Conservation (phyloP, 92 coral and sea anemone species). For the Umimayanthus kanabou region DNA sequence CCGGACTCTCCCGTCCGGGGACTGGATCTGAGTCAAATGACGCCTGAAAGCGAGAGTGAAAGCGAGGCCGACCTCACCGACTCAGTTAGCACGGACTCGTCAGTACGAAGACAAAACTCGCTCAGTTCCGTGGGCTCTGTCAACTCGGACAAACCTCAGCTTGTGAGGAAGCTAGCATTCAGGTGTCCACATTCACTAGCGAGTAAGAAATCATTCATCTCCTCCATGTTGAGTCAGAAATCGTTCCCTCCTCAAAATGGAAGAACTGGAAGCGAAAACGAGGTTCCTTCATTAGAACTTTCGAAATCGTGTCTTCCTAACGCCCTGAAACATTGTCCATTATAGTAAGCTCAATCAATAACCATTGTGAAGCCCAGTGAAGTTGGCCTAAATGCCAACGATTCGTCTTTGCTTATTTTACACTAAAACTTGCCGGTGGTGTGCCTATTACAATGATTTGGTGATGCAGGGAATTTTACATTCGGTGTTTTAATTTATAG, state of each 20-base stretch:
- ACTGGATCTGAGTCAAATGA: slow-evolving; percentile 45
- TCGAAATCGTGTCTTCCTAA: slow-evolving; percentile 3
- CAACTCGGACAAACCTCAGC: slow-evolving; percentile 64
- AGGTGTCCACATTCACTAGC: slow-evolving; percentile 51
- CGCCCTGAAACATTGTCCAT: slow-evolving; percentile 16
- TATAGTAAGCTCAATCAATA: background rate
- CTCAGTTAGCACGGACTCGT: slow-evolving; percentile 56
- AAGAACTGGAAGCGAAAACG: slow-evolving; percentile 12
- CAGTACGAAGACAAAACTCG: slow-evolving; percentile 51
- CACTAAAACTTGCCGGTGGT: background rate
- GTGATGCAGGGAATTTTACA: no score
- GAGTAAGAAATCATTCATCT: slow-evolving; percentile 11
- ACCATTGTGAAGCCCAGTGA: background rate
- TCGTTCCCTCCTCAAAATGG: slow-evolving; percentile 6
- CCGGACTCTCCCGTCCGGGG: slow-evolving; percentile 51
- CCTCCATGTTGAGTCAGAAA: slow-evolving; percentile 35
- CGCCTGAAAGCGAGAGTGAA: slow-evolving; percentile 77
- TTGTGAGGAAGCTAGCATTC: slow-evolving; percentile 79
- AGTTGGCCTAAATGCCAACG: background rate
- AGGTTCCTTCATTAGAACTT: background rate
- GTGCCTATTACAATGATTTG: background rate
- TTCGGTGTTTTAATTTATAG: background rate
- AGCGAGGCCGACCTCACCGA: slow-evolving; percentile 78
- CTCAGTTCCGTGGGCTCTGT: slow-evolving; percentile 3
- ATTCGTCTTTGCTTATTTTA: background rate